Percentiles rank a stretch among this genome's conserved stretches.
Evolutionary conservation across 1,140 invertebrate genomes (phyloP).

Genomic region (Brachionus rotundiformis): DNA sequence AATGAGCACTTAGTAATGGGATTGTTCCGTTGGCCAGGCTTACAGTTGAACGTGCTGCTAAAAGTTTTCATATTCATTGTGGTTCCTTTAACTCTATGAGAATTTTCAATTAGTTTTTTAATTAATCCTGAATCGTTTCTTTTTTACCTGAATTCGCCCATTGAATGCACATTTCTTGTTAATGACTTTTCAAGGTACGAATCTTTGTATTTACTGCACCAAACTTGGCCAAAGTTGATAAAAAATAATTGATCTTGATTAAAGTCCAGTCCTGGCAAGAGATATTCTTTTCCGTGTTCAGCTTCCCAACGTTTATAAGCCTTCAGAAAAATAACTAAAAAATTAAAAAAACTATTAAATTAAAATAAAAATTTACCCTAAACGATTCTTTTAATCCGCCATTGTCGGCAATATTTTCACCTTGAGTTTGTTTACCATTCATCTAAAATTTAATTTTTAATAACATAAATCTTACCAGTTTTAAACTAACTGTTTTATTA

Average conservation of each 20-base stretch:
- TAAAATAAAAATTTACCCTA: slow-evolving; percentile 56
- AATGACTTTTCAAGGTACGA: slow-evolving; percentile 64
- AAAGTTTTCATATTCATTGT: slow-evolving; percentile 60
- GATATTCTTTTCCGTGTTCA: slow-evolving; percentile 57
- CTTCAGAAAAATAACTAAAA: slow-evolving; percentile 55
- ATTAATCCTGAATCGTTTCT: neutral
- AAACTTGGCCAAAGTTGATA: slow-evolving; percentile 72
- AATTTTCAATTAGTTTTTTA: neutral
- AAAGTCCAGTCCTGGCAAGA: slow-evolving; percentile 70
- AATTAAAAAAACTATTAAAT: slow-evolving; percentile 5
- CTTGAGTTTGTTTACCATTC: slow-evolving; percentile 65
- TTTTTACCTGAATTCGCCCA: slow-evolving; percentile 62
- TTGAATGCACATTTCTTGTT: slow-evolving; percentile 64
- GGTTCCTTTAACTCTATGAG: slow-evolving; percentile 56
- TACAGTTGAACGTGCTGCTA: slow-evolving; percentile 62
- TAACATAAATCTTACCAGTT: no score
- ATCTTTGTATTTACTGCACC: slow-evolving; percentile 66
- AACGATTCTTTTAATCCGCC: slow-evolving; percentile 65
- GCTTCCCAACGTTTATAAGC: slow-evolving; percentile 64
- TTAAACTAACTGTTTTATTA: slow-evolving; percentile 40
- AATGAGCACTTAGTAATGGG: slow-evolving; percentile 52
- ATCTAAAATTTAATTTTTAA: no score
- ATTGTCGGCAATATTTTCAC: slow-evolving; percentile 67
- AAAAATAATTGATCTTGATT: slow-evolving; percentile 73
- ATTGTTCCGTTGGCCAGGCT: slow-evolving; percentile 51